phyloP scores from a whole-genome alignment of 2,113 vertebrate genomes.

The Microcebus griseorufus region DNA sequence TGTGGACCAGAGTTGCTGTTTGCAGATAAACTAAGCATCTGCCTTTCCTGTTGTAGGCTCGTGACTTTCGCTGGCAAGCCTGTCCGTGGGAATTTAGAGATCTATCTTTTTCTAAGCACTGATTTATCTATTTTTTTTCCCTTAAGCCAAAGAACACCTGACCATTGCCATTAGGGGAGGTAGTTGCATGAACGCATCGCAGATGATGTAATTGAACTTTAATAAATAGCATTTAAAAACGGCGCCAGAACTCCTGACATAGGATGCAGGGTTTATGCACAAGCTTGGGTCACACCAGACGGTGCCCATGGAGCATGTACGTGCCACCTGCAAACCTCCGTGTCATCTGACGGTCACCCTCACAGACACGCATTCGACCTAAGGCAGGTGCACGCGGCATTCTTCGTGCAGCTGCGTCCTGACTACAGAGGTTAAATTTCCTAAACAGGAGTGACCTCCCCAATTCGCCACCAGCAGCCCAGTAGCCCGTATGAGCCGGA shows the following conservation, averaged over 20 bases:
- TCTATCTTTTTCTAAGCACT: not conserved
- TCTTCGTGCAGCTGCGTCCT: not conserved
- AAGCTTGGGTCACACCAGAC: not conserved
- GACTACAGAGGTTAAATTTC: not conserved
- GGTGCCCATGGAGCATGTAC: not conserved
- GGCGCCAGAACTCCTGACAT: not conserved
- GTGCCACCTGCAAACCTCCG: accelerated
- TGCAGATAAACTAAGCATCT: not conserved
- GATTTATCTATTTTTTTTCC: not conserved
- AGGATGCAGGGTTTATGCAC: not conserved
- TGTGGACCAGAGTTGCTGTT: not conserved
- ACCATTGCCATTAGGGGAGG: not conserved
- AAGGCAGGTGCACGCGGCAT: not conserved
- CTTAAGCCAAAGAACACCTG: not conserved
- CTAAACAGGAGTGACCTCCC: not conserved
- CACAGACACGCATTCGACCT: not conserved
- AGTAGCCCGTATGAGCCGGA: accelerated
- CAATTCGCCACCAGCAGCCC: not conserved
- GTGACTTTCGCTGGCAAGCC: not conserved
- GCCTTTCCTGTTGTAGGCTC: not conserved
- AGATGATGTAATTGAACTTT: not conserved
- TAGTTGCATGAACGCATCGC: not conserved
- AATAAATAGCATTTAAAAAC: not conserved
- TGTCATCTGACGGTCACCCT: not conserved
- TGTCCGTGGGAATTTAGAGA: not conserved